Conservation (phyloP, 2,888 invertebrate species). For the Leptinotarsa peninsularis region DNA sequence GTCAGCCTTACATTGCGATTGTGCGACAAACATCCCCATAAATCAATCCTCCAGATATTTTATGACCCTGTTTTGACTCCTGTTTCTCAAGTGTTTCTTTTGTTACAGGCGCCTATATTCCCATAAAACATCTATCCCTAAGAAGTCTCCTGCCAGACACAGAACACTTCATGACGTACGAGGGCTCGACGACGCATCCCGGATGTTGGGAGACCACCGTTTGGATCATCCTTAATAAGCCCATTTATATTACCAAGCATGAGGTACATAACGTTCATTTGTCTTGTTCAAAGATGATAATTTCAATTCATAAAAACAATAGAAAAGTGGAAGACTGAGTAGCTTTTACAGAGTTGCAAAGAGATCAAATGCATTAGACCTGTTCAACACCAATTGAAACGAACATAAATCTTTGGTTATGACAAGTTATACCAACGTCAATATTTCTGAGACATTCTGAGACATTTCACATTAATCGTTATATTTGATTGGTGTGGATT, state of each 20-base stretch:
- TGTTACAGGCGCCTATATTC: conserved; percentile 81
- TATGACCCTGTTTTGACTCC: conserved; percentile 21
- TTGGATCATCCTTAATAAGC: conserved; percentile 98
- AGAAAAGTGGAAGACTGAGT: not conserved
- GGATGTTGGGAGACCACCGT: conserved; percentile 99
- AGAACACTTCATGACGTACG: conserved; percentile 96
- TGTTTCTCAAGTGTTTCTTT: conserved; percentile 18
- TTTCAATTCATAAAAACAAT: no score
- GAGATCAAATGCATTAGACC: no score
- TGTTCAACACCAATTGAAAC: no score
- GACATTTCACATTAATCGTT: no score
- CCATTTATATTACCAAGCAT: conserved; percentile 95
- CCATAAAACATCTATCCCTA: conserved; percentile 87
- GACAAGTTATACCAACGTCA: no score
- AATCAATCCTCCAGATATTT: conserved; percentile 13
- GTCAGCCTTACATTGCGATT: not conserved
- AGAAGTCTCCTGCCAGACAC: conserved; percentile 90
- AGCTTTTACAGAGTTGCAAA: not conserved
- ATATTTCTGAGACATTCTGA: no score
- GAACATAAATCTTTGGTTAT: no score
- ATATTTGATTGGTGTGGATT: no score
- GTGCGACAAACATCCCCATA: not conserved
- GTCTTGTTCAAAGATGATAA: not conserved
- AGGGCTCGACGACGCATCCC: conserved; percentile 97
- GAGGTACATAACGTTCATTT: conserved; percentile 76